Conservation (phyloP, 1,140 invertebrate genomes). For the Rhagoletis zephyria region DNA sequence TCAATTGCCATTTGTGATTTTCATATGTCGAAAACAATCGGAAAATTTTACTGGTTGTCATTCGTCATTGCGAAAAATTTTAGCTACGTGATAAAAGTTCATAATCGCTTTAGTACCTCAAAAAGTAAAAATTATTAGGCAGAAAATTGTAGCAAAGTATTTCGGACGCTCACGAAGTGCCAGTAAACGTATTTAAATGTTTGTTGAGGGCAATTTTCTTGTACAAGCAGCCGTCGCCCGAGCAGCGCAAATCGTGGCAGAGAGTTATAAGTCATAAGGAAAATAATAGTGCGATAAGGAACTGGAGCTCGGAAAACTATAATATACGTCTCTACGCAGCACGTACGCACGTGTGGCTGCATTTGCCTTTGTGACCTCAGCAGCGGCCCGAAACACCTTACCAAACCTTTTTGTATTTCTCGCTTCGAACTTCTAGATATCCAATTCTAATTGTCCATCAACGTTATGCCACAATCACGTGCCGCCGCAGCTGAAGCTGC, state of each 20-base stretch:
- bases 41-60: conserved; percentile 27
- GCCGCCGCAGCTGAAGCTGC: conserved; percentile 64
- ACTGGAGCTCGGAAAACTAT: background rate
- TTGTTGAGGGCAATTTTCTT: conserved; percentile 56
- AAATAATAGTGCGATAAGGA: conserved; percentile 11
- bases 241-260: conserved; percentile 46
- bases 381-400: background rate
- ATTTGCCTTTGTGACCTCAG: background rate
- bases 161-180: background rate
- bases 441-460: background rate
- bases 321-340: background rate
- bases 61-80: conserved; percentile 44
- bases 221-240: conserved; percentile 10
- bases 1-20: no score
- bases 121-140: background rate
- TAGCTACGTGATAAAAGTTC: background rate
- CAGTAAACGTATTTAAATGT: conserved; percentile 56
- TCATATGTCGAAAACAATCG: conserved; percentile 22
- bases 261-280: conserved; percentile 5
- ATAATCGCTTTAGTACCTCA: background rate
- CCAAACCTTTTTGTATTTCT: background rate
- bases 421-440: no score
- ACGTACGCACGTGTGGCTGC: background rate
- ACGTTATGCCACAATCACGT: conserved; percentile 66
- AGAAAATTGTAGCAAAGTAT: background rate